phyloP scores from a whole-genome alignment of 30 jellyfish, hydroid and myxozoan genomes.

The Aurelia sp. region DNA sequence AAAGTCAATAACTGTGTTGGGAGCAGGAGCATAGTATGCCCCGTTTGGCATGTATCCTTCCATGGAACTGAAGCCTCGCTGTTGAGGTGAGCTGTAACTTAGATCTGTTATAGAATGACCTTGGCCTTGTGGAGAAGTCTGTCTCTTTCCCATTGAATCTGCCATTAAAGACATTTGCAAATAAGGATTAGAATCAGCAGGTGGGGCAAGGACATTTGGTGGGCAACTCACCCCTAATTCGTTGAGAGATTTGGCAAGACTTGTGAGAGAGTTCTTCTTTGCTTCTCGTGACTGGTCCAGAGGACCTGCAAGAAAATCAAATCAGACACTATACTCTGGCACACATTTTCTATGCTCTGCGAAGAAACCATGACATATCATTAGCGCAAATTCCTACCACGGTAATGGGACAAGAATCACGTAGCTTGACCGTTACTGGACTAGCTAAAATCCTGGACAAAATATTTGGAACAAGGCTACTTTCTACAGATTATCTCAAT shows the following conservation, averaged over 20 bases:
- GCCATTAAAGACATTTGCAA: conserved; percentile 66
- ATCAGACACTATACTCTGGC: background rate
- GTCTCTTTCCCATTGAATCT: conserved; percentile 18
- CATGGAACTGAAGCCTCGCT: conserved; percentile 43
- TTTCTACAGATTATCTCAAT: too few species aligned
- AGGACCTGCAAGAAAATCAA: conserved; percentile 48
- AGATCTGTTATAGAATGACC: conserved; percentile 71
- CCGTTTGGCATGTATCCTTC: conserved; percentile 63
- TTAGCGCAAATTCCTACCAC: too few species aligned
- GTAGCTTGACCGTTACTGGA: too few species aligned
- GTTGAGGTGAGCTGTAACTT: conserved; percentile 47
- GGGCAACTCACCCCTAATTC: conserved; percentile 66
- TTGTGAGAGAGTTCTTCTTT: conserved; percentile 57
- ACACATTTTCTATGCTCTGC: too few species aligned
- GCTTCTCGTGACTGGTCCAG: conserved; percentile 39
- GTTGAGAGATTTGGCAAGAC: conserved; percentile 58
- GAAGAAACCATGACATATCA: too few species aligned
- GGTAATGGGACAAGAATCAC: too few species aligned
- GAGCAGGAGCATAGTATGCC: conserved; percentile 36
- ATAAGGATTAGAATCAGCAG: conserved; percentile 60
- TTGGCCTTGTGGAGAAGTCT: conserved; percentile 64
- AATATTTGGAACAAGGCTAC: too few species aligned
- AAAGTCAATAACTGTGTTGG: conserved; percentile 43
- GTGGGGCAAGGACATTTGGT: conserved; percentile 75
- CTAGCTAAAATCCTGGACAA: too few species aligned